Evolutionary conservation across 2,113 vertebrate species (phyloP), one percentile per base, ranked within the genome.

Genomic region (Phalacrocorax aristotelis): DNA sequence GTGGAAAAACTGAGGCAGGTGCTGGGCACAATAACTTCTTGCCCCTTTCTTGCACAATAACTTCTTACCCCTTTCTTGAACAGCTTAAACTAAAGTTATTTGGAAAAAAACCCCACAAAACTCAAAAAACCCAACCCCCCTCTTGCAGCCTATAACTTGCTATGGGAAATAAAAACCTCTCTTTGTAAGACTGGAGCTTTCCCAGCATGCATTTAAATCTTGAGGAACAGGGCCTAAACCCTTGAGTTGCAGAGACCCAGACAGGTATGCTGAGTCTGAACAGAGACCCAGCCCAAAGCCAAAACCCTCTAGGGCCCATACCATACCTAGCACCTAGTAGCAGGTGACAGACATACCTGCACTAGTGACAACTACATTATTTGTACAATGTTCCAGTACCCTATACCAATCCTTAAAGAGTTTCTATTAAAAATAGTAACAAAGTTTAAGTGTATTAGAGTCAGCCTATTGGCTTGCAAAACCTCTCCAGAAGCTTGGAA

Each of bases 51-150:
- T 23, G 10, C 38, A 9, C 38, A 38, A 15, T n/a, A 76, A 69
- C 12, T 40, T 57, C 26, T 42, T 30, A 32, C 15, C 34, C 23
- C 26, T 30, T 79, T 83, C 55, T 25, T 23, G 10, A 77, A 44
- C 34, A 61, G 19, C 6, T 83, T 91, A 64, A 80, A 70, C 4
- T 17, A 6, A 62, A 49, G 30, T 64, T 83, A 64, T 26, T 90
- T 23, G 29, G 30, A 1, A 27, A 29, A 62, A n/a, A 49, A 20
- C 4, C 10, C 38, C 38, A 38, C 7, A 30, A 26, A 52, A 34
- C 18, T 30, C 30, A 60, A 55, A 4, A 32, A 27, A 10, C 3
- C 3, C 32, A 42, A 4, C 5, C 4, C 5, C 11, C 8, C 7
- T 38, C 46, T 65, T 68, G 10, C 62, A 77, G n/a, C 12, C 38